Percentiles rank a stretch among this genome's conserved stretches.
These are phyloP conservation scores for Eonycteris spelaea DNA, from an alignment of 2,113 vertebrate genomes.

Conservation along the genomic window DNA sequence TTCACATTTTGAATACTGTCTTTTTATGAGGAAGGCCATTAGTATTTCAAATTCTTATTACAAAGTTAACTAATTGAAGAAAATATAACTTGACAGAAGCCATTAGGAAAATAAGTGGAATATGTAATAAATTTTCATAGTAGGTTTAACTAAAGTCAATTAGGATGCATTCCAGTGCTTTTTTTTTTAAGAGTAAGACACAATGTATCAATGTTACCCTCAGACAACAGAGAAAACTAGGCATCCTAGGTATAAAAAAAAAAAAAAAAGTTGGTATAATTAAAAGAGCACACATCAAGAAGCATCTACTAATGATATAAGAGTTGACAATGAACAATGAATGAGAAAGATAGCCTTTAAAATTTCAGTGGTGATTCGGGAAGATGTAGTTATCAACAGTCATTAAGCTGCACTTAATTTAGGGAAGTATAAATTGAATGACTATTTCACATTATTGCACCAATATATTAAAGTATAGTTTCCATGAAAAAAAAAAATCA, in stretches of 20 bases:
- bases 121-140: background rate
- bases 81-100: background rate
- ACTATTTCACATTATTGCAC: background rate
- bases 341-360: conserved; percentile 6
- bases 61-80: background rate
- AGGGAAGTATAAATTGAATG: background rate
- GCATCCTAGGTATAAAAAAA: background rate
- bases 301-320: conserved; percentile 54
- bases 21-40: background rate
- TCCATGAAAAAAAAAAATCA: background rate
- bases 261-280: background rate
- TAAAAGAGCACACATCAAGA: conserved; percentile 44
- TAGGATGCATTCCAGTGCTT: background rate
- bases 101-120: background rate
- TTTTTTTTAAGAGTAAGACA: conserved; percentile 8
- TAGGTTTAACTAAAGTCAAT: background rate
- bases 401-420: background rate
- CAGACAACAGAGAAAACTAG: conserved; percentile 37
- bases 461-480: background rate
- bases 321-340: conserved; percentile 44
- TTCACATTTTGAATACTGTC: background rate
- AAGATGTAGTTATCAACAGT: conserved; percentile 7
- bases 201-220: conserved; percentile 18
- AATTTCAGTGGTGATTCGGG: conserved; percentile 10
- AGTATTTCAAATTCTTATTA: background rate